Percentiles rank a stretch among this genome's conserved stretches.
Conservation (phyloP, 1,140 invertebrate species). For the Cydia splendana region DNA sequence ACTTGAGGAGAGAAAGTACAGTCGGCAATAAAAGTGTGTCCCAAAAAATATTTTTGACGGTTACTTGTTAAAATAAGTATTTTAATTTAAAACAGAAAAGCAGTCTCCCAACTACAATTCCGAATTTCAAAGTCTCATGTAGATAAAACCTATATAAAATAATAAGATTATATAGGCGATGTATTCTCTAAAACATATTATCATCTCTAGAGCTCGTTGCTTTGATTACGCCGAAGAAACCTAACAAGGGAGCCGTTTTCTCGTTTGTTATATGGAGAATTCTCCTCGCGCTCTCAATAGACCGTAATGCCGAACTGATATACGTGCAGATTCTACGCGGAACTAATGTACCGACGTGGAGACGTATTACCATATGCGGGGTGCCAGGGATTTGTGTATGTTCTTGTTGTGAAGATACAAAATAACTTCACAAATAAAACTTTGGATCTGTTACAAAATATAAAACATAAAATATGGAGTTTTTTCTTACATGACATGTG, state of each 20-base stretch:
- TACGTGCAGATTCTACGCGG: slow-evolving; percentile 14
- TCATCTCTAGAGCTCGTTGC: neutral
- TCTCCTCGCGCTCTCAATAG: slow-evolving; percentile 9
- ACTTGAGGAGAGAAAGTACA: too few species aligned
- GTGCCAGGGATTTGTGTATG: slow-evolving; percentile 5
- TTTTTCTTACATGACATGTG: too few species aligned
- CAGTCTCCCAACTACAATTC: neutral
- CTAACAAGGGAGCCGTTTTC: slow-evolving; percentile 15
- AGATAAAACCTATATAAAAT: too few species aligned
- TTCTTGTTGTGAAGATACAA: neutral
- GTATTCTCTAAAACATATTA: neutral
- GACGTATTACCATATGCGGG: slow-evolving; percentile 11
- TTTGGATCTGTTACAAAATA: neutral
- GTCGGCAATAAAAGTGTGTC: too few species aligned
- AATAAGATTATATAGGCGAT: too few species aligned
- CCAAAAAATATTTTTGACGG: too few species aligned
- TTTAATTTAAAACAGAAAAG: too few species aligned
- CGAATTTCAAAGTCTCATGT: neutral
- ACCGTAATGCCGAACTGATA: slow-evolving; percentile 13
- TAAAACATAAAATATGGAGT: too few species aligned
- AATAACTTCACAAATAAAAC: neutral
- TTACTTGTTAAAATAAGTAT: too few species aligned
- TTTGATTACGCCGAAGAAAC: slow-evolving; percentile 4
- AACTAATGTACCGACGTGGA: slow-evolving; percentile 2
- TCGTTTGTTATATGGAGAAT: slow-evolving; percentile 9